Conservation (phyloP, 2,797 vertebrate species). For the Rhinoraja longicauda region DNA sequence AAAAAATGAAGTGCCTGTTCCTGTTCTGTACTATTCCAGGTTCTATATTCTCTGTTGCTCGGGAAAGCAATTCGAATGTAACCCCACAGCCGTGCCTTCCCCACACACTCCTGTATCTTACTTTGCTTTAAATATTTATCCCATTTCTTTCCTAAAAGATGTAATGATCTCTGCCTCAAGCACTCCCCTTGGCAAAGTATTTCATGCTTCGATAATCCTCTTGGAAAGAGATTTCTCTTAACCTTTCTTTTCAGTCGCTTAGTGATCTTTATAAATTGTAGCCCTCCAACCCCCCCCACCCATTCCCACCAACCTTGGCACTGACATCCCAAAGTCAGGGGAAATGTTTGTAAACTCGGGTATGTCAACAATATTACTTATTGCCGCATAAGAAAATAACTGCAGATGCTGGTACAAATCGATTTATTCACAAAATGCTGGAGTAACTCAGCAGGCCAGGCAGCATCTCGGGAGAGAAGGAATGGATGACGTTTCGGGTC, state of each 20-base stretch:
- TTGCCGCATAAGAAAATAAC: too few relatives aligned
- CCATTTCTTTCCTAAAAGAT: background rate
- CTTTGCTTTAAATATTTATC: constrained; percentile 19
- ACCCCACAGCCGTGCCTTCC: background rate
- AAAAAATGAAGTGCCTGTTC: too few relatives aligned
- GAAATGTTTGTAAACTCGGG: background rate
- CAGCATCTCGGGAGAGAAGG: too few relatives aligned
- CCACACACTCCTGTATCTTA: background rate
- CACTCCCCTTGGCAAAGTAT: background rate
- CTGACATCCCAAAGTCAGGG: background rate
- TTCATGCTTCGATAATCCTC: background rate
- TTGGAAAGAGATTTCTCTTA: background rate
- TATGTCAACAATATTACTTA: background rate
- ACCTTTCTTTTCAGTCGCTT: background rate
- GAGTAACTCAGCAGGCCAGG: too few relatives aligned
- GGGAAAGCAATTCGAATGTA: background rate
- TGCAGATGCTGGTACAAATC: too few relatives aligned
- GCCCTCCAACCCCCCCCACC: background rate
- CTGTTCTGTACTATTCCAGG: too few relatives aligned
- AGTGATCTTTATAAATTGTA: background rate
- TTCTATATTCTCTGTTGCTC: background rate
- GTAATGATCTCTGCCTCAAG: background rate
- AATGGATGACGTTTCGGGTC: too few relatives aligned
- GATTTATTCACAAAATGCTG: too few relatives aligned
- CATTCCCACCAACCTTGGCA: background rate